Conservation (phyloP, 2,888 invertebrate genomes). For the Sicus ferrugineus region DNA sequence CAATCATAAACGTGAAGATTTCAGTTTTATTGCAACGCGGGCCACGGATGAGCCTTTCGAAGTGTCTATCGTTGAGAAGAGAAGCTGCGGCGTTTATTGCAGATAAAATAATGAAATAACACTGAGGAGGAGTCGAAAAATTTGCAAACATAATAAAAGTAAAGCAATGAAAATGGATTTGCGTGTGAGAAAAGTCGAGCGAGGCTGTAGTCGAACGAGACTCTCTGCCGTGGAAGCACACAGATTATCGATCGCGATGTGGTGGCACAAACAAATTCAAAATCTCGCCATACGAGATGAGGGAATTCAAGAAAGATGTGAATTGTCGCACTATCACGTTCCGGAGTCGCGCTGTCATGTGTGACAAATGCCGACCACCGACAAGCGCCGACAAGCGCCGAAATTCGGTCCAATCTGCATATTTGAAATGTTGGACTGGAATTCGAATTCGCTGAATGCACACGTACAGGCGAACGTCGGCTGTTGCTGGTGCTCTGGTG, state of each 20-base stretch:
- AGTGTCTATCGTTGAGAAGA: not conserved
- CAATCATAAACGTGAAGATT: slow-evolving; percentile 10
- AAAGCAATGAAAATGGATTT: not conserved
- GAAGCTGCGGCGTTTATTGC: not conserved
- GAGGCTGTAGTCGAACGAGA: too few relatives aligned
- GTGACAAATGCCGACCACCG: slow-evolving; percentile 1
- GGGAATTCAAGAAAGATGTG: too few relatives aligned
- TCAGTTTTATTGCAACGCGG: not conserved
- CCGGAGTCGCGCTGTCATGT: slow-evolving; percentile 14
- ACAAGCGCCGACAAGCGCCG: not conserved
- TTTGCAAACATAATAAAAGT: slow-evolving; percentile 4
- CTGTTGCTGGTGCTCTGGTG: not conserved
- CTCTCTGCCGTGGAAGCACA: too few relatives aligned
- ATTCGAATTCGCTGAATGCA: not conserved
- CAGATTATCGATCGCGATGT: too few relatives aligned
- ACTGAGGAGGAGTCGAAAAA: not conserved
- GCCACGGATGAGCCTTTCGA: not conserved
- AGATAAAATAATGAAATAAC: slow-evolving; percentile 22
- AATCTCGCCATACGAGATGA: too few relatives aligned
- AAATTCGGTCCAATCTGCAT: slow-evolving; percentile 10
- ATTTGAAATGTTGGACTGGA: slow-evolving; percentile 5
- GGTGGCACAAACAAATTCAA: too few relatives aligned
- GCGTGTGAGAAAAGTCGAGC: too few relatives aligned
- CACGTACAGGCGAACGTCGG: not conserved
- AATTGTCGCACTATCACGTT: too few relatives aligned